Evolutionary conservation across 2,888 invertebrate genomes (phyloP).

Genomic region (Tricholauxania praeusta): DNA sequence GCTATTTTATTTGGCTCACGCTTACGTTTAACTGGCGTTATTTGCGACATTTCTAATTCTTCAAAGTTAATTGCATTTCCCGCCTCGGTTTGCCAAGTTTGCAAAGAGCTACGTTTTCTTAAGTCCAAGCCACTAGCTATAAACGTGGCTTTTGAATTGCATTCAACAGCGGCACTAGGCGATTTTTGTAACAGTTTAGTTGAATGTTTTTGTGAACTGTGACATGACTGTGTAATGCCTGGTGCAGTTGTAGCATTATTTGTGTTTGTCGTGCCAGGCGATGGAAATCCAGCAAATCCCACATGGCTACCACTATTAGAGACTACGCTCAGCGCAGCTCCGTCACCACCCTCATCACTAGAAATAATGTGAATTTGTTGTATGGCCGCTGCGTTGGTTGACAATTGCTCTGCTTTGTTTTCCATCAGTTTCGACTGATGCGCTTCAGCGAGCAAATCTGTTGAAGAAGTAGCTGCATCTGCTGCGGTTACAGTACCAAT

Average conservation of each 20-base stretch:
- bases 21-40: conserved; percentile 15
- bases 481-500: neutral
- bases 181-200: neutral
- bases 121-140: neutral
- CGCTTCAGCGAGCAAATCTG: neutral
- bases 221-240: neutral
- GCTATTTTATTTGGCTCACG: neutral
- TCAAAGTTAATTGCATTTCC: no score
- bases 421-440: neutral
- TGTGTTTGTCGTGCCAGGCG: conserved; percentile 19
- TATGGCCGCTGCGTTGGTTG: neutral
- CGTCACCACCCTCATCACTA: conserved; percentile 39
- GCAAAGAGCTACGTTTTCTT: conserved; percentile 18
- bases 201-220: neutral
- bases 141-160: neutral
- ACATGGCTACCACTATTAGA: conserved; percentile 5
- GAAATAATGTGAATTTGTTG: conserved; percentile 44
- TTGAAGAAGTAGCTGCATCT: conserved; percentile 14
- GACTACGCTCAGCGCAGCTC: conserved; percentile 17
- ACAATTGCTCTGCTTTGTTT: neutral
- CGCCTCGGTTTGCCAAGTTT: neutral
- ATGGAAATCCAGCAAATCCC: conserved; percentile 40
- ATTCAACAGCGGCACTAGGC: neutral
- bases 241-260: neutral
- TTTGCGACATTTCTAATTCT: neutral